Conservation (phyloP, 2,888 invertebrate genomes). For the Perizoma affinitatum region DNA sequence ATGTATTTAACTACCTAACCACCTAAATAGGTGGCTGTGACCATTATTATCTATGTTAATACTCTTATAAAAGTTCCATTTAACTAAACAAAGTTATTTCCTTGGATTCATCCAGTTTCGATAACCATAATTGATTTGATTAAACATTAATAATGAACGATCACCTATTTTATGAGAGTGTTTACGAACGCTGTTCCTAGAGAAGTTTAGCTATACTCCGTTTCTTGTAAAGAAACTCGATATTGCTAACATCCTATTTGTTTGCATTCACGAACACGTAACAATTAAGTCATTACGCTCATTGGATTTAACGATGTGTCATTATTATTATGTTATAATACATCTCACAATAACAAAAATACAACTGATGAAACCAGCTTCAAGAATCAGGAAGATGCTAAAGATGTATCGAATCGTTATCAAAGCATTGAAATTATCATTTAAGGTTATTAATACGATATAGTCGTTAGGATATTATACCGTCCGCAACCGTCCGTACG, state of each 20-base stretch:
- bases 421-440: not conserved
- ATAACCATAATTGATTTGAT: constrained; percentile 9
- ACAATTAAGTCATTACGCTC: not conserved
- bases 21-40: too few species aligned
- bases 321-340: too few species aligned
- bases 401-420: not conserved
- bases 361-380: not conserved
- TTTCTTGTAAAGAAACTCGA: constrained; percentile 21
- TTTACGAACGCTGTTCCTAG: constrained; percentile 24
- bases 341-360: too few species aligned
- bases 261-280: constrained; percentile 10
- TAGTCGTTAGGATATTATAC: too few species aligned
- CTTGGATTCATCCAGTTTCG: not conserved
- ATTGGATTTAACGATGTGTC: not conserved
- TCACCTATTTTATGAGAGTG: constrained; percentile 4
- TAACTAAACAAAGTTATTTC: too few species aligned
- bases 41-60: too few species aligned
- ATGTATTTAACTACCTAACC: too few species aligned
- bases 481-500: not conserved
- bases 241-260: constrained; percentile 17
- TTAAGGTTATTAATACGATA: too few species aligned
- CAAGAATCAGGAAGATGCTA: not conserved
- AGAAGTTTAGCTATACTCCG: constrained; percentile 16
- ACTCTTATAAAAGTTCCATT: too few species aligned
- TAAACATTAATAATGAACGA: not conserved